These are phyloP conservation scores for Dioctria linearis DNA, from an alignment of 2,888 invertebrate species.

Conservation along the genomic window DNA sequence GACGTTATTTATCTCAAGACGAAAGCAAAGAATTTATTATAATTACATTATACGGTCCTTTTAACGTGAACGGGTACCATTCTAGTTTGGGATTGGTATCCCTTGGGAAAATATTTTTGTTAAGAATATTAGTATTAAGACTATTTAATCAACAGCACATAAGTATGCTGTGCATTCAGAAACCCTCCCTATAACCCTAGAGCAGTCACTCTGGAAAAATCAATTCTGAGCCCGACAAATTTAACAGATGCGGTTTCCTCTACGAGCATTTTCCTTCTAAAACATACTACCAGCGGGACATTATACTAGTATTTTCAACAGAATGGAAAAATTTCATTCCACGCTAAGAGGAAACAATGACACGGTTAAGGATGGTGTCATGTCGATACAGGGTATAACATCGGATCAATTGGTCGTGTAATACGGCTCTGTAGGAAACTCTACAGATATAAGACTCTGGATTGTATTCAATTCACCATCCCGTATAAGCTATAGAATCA, in stretches of 20 bases:
- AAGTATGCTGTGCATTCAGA: too few relatives aligned
- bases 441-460: not conserved
- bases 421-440: slow-evolving; percentile 24
- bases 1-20: slow-evolving; percentile 43
- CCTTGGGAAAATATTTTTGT: not conserved
- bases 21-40: slow-evolving; percentile 38
- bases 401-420: slow-evolving; percentile 49
- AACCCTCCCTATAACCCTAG: too few relatives aligned
- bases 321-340: not conserved
- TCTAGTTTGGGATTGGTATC: not conserved
- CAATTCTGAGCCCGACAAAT: not conserved
- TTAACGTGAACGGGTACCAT: slow-evolving; percentile 13
- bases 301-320: not conserved
- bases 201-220: not conserved
- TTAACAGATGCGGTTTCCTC: too few relatives aligned
- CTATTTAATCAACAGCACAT: too few relatives aligned
- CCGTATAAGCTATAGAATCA: not conserved
- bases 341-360: slow-evolving; percentile 3
- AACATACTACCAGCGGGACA: not conserved
- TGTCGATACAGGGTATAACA: slow-evolving; percentile 16
- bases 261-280: too few relatives aligned
- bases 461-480: too few relatives aligned
- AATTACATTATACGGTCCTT: slow-evolving; percentile 35
- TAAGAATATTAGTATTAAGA: too few relatives aligned
- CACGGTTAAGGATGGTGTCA: slow-evolving; percentile 36